phyloP scores from a whole-genome alignment of 1,140 invertebrate species.

The Saccostrea cuccullata region DNA sequence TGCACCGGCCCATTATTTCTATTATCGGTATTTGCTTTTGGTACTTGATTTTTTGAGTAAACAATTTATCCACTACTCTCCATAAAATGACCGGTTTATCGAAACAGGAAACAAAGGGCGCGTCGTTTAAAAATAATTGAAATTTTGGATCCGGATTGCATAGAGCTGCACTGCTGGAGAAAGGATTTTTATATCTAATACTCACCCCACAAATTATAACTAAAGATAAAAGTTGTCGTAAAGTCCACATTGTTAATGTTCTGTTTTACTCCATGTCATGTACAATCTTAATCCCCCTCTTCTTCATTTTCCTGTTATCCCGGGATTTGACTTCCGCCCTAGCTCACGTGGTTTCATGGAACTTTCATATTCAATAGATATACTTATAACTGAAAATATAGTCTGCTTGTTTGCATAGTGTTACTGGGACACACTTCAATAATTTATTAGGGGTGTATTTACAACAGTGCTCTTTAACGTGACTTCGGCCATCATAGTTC shows the following conservation, averaged over 20 bases:
- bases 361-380: slow-evolving; percentile 25
- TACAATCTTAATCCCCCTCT: slow-evolving; percentile 14
- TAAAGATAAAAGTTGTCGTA: neutral
- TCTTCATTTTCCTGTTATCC: slow-evolving; percentile 33
- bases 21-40: neutral
- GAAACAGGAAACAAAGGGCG: slow-evolving; percentile 3
- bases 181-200: neutral
- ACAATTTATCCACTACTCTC: neutral
- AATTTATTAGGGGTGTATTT: neutral
- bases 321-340: slow-evolving; percentile 2
- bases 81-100: neutral
- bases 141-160: neutral
- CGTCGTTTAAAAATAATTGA: neutral
- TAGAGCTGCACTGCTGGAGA: too few species aligned
- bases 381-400: slow-evolving; percentile 6
- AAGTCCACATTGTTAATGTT: neutral
- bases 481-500: neutral
- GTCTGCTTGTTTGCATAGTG: neutral
- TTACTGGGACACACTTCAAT: neutral
- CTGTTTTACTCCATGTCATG: neutral
- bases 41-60: neutral
- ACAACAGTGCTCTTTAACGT: neutral
- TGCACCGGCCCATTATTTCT: neutral
- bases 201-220: neutral
- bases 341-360: slow-evolving; percentile 15